A percentile compares a stretch with the other conserved stretches of the same genome.
Evolutionary conservation across 2,888 invertebrate species (phyloP).

Genomic region (Agelastica alni): DNA sequence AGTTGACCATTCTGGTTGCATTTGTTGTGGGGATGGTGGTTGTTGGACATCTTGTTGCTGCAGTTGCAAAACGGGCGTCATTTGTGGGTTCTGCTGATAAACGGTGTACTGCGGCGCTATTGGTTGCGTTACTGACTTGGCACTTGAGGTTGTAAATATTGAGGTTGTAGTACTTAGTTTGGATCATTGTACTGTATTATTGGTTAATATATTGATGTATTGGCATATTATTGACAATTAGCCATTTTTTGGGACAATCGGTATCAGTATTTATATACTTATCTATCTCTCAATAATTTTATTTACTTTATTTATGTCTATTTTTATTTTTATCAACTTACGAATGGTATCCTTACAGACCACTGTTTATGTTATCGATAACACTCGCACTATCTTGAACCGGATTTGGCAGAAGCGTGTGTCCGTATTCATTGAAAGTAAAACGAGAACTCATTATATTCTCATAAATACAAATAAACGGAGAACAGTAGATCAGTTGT

Average conservation of each 20-base stretch:
- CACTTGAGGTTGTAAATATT: constrained; percentile 2
- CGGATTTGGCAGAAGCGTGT: neutral
- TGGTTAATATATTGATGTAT: neutral
- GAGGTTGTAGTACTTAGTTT: constrained; percentile 2
- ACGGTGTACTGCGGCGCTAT: constrained; percentile 2
- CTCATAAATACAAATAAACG: too few relatives aligned
- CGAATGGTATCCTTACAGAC: neutral
- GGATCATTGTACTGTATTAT: constrained; percentile 2
- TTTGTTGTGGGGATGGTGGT: neutral
- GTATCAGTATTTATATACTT: constrained; percentile 3
- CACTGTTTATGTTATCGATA: constrained; percentile 2
- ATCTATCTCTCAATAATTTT: neutral
- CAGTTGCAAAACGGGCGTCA: neutral
- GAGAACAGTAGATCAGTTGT: too few relatives aligned
- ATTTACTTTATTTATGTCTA: neutral
- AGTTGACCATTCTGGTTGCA: constrained; percentile 5
- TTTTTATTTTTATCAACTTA: neutral
- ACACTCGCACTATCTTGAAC: constrained; percentile 2
- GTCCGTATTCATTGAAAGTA: constrained; percentile 6
- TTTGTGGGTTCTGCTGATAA: constrained; percentile 8
- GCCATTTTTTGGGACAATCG: constrained; percentile 7
- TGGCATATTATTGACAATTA: neutral
- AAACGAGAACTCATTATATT: too few relatives aligned
- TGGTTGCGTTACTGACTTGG: constrained; percentile 10
- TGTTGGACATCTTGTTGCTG: constrained; percentile 4